Conservation (phyloP, 2,113 vertebrate species). For the Peromyscus maniculatus region DNA sequence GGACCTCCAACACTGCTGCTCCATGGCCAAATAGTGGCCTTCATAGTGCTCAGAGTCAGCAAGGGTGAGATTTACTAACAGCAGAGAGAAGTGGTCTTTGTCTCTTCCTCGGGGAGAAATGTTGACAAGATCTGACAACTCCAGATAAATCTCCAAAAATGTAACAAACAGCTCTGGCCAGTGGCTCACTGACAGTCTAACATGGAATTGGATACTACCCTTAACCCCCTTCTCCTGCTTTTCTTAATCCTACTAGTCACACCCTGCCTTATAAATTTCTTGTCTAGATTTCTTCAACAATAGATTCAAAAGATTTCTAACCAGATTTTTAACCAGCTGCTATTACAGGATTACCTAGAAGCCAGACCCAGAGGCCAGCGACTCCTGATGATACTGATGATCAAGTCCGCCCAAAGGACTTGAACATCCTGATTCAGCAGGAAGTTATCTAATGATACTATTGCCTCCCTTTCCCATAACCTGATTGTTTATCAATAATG, state of each 20-base stretch:
- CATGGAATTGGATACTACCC: background rate
- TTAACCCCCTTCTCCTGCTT: background rate
- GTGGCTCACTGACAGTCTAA: background rate
- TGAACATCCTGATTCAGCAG: background rate
- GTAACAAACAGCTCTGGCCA: background rate
- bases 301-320: background rate
- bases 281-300: background rate
- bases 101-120: background rate
- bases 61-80: background rate
- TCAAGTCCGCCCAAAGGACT: too few relatives aligned
- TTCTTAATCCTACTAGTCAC: background rate
- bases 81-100: background rate
- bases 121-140: background rate
- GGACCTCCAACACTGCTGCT: too few relatives aligned
- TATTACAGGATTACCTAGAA: background rate
- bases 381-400: background rate
- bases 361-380: background rate
- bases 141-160: background rate
- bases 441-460: background rate
- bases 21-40: background rate
- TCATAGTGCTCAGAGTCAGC: background rate
- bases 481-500: background rate
- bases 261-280: background rate
- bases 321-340: background rate
- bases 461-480: background rate